Percentiles rank a stretch among this genome's conserved stretches.
Conservation (phyloP, 2,888 invertebrate species). For the Spilosoma lubricipeda region DNA sequence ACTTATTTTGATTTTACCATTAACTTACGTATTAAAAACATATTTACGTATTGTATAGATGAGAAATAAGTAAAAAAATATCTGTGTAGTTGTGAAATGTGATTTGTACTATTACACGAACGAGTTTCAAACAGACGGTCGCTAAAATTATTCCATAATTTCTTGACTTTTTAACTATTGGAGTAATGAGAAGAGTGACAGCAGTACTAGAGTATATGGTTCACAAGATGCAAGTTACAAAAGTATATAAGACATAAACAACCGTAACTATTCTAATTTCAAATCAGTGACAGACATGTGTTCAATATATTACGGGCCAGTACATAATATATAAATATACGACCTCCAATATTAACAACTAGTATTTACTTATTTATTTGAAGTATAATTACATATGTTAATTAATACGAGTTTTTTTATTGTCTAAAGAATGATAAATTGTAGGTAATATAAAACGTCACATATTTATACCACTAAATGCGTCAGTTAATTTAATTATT, state of each 20-base stretch:
- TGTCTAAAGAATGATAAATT: slow-evolving; percentile 12
- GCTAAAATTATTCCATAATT: background rate
- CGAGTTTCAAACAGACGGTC: background rate
- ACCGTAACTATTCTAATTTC: too few species aligned
- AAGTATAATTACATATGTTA: background rate
- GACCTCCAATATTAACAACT: too few species aligned
- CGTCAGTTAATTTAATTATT: slow-evolving; percentile 10
- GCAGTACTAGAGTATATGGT: too few species aligned
- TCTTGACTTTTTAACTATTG: background rate
- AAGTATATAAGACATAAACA: too few species aligned
- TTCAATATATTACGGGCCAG: too few species aligned
- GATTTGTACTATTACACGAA: background rate
- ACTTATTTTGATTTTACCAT: background rate
- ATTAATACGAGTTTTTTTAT: background rate
- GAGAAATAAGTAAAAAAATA: background rate
- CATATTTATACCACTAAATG: slow-evolving; percentile 12
- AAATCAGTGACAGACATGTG: too few species aligned
- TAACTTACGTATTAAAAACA: too few species aligned
- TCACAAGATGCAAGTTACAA: too few species aligned
- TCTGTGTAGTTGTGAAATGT: background rate
- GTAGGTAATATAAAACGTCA: background rate
- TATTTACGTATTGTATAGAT: background rate
- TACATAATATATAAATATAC: too few species aligned
- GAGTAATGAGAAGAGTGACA: too few species aligned
- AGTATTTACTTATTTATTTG: background rate